A percentile compares a stretch with the other conserved stretches of the same genome.
Evolutionary conservation across 2,888 invertebrate species (phyloP).

Genomic region (Cerceris rybyensis): DNA sequence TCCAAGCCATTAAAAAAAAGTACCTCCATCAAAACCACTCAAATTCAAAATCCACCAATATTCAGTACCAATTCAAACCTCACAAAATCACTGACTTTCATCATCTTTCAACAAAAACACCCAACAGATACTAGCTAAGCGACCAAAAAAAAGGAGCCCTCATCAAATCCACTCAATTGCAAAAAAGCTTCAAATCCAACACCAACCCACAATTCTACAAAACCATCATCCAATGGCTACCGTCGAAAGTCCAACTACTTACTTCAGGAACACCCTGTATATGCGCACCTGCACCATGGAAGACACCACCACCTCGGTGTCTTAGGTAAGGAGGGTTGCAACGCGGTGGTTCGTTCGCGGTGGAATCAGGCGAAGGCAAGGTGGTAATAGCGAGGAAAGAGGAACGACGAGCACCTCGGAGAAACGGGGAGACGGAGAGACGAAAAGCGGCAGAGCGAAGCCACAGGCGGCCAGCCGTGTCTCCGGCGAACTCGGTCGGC

Average conservation of each 20-base stretch:
- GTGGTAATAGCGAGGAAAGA: constrained; percentile 36
- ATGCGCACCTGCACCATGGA: constrained; percentile 53
- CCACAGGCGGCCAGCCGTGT: constrained; percentile 78
- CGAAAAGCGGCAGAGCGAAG: constrained; percentile 78
- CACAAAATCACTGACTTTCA: too few species aligned
- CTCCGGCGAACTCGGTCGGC: constrained; percentile 74
- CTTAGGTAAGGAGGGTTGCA: constrained; percentile 52
- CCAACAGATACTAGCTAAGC: too few species aligned
- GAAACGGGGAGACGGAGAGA: constrained; percentile 52
- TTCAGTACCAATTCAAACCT: too few species aligned
- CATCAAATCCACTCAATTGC: too few species aligned
- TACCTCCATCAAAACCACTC: too few species aligned
- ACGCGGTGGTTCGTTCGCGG: constrained; percentile 31
- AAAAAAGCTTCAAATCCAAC: too few species aligned
- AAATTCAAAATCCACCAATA: too few species aligned
- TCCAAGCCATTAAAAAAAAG: too few species aligned
- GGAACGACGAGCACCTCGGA: constrained; percentile 32
- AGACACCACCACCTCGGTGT: constrained; percentile 43
- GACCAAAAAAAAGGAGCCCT: too few species aligned
- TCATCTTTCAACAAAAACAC: too few species aligned
- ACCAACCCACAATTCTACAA: too few species aligned
- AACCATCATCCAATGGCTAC: too few species aligned
- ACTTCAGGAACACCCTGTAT: constrained; percentile 57
- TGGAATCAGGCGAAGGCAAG: constrained; percentile 42
- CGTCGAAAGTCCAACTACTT: not conserved